Evolutionary conservation across 2,113 vertebrate genomes (phyloP), one percentile per base, ranked within the genome.

Genomic region (Siniperca chuatsi): DNA sequence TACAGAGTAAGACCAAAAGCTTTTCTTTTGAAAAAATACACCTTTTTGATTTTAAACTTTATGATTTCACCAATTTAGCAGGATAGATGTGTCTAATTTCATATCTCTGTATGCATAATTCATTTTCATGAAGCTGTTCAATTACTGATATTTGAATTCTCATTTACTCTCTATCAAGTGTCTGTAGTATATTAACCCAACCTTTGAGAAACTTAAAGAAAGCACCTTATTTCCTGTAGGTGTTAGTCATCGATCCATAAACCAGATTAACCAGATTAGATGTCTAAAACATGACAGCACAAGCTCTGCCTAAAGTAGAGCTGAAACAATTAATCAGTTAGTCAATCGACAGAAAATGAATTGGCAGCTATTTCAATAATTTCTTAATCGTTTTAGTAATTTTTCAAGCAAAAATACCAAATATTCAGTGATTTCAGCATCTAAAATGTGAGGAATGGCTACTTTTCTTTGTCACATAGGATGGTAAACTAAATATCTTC

Each of bases 1-100:
- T 96, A 97, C 95, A 96, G 97, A 97, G 98, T 99, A 99, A 99
- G 97, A 92, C 37, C 52, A 70, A 21, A 52, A 20, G 54, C 35
- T 82, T 75, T 50, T 73, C 35, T 70, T 73, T 20, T 62, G 46
- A 40, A 76, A 23, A 80, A 50, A 64, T 64, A 13, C 73, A 46
- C 9, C 0, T 42, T 61, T 82, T 13, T 8, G 0, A 33, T 29
- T 66, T 40, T 40, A 37, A 42, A 16, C 42, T 44, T n/a, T 1
- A 42, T 8, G 1, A 20, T 60, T 16, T 50, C 50, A 44, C 20
- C 8, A 23, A 1, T 60, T 25, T 25, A 70, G 29, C 46, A 48
- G 18, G 15, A 35, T 6, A 58, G 20, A 69, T 20, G 35, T 44
- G 29, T 60, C 40, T 66, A 68, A 46, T 75, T 3, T 44, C 12